Conservation (phyloP, 2,113 vertebrate species). For the Balaeniceps rex region DNA sequence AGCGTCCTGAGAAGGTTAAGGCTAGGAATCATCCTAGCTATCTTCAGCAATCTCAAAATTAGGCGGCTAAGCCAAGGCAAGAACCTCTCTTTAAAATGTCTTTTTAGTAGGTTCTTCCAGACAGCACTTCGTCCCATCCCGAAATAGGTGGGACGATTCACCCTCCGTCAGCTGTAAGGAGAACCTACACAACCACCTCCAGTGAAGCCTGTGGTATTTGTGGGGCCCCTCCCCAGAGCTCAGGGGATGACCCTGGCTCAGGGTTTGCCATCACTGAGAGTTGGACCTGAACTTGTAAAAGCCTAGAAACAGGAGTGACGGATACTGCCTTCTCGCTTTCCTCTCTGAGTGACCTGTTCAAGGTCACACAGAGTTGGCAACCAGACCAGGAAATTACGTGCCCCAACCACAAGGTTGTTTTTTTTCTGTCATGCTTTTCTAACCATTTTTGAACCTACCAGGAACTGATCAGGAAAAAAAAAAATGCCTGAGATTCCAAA, state of each 20-base stretch:
- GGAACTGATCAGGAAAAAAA: neutral
- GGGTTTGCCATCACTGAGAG: neutral
- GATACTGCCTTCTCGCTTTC: neutral
- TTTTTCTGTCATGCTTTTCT: neutral
- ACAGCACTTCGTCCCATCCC: neutral
- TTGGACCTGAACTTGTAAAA: neutral
- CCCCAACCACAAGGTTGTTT: neutral
- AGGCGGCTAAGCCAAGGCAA: neutral
- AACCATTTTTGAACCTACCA: neutral
- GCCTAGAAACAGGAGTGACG: neutral
- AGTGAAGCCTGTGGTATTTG: neutral
- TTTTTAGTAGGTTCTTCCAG: neutral
- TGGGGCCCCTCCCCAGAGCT: neutral
- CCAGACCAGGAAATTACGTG: neutral
- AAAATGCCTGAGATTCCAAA: neutral
- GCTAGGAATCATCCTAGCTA: neutral
- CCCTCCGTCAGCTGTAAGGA: neutral
- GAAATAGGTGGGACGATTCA: neutral
- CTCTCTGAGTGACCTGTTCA: neutral
- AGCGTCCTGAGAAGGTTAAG: neutral
- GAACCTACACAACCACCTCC: neutral
- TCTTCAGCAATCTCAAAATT: neutral
- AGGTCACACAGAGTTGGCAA: neutral
- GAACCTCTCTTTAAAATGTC: neutral
- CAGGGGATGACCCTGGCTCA: neutral